A percentile compares a stretch with the other conserved stretches of the same genome.
These are phyloP conservation scores for Pocillopora meandrina DNA, from an alignment of 92 coral and sea anemone species.

Conservation along the genomic window DNA sequence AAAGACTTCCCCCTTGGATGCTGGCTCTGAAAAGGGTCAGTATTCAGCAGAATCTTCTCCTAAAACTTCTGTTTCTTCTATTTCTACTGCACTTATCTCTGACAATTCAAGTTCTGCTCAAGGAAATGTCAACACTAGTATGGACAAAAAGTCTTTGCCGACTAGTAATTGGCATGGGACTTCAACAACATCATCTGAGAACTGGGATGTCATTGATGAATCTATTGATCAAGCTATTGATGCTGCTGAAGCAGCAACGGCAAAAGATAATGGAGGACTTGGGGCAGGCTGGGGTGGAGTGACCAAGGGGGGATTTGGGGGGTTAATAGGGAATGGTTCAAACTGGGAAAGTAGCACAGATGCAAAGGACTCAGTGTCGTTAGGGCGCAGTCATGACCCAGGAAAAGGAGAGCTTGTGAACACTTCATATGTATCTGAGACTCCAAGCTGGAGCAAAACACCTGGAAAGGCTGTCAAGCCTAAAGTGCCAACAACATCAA, in stretches of 20 bases:
- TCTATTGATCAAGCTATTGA: conserved; percentile 86
- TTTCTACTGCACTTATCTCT: conserved; percentile 20
- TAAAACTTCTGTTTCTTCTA: conserved; percentile 43
- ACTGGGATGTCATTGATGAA: conserved; percentile 85
- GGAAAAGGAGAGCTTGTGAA: conserved; percentile 33
- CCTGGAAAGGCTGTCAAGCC: conserved; percentile 90
- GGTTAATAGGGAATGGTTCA: conserved; percentile 72
- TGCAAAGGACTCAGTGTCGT: conserved; percentile 43
- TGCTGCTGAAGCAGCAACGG: conserved; percentile 74
- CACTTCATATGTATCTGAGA: conserved; percentile 42
- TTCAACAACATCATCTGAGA: conserved; percentile 61
- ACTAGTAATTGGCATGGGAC: conserved; percentile 44
- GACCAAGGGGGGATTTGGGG: conserved; percentile 86
- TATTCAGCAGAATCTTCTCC: conserved; percentile 34
- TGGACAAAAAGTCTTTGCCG: conserved; percentile 49
- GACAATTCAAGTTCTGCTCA: conserved; percentile 43
- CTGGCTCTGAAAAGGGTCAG: conserved; percentile 67
- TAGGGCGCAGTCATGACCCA: conserved; percentile 17
- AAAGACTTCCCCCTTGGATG: conserved; percentile 29
- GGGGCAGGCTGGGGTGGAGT: conserved; percentile 83
- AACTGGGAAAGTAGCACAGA: conserved; percentile 52
- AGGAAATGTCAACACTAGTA: conserved; percentile 35
- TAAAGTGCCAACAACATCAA: conserved; percentile 45
- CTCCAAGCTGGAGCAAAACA: conserved; percentile 86
- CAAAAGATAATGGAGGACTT: conserved; percentile 54